A percentile compares a stretch with the other conserved stretches of the same genome.
Evolutionary conservation across 2,797 vertebrate species (phyloP).

Genomic region (Tokudaia tokunoshimensis): DNA sequence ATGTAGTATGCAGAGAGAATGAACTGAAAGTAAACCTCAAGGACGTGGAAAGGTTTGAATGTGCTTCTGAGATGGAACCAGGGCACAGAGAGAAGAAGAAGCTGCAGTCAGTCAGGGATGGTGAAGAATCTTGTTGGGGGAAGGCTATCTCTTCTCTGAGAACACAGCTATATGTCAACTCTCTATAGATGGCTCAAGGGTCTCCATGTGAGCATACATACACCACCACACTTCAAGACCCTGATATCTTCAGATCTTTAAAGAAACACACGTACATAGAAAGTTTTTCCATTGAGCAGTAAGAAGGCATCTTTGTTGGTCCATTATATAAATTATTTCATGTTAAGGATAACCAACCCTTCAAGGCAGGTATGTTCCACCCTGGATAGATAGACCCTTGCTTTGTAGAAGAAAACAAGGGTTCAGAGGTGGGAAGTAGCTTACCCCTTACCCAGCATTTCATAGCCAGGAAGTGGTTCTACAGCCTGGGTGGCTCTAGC

Average conservation of each 20-base stretch:
- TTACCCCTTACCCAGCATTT: neutral
- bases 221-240: neutral
- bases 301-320: neutral
- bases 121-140: neutral
- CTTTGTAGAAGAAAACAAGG: neutral
- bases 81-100: neutral
- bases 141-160: neutral
- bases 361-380: neutral
- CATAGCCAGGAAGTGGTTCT: neutral
- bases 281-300: neutral
- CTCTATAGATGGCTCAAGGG: neutral
- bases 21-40: conserved; percentile 9
- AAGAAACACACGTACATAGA: neutral
- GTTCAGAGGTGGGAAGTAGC: neutral
- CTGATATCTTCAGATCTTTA: conserved; percentile 17
- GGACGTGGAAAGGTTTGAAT: neutral
- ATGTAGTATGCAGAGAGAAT: neutral
- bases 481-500: neutral
- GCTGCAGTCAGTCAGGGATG: neutral
- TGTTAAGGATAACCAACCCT: conserved; percentile 29
- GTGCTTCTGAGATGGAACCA: neutral
- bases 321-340: conserved; percentile 41
- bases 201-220: neutral
- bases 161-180: neutral
- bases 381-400: neutral